Base-by-base conservation (phyloP, 1,140 invertebrate species). In the Bombus pascuorum region DNA sequence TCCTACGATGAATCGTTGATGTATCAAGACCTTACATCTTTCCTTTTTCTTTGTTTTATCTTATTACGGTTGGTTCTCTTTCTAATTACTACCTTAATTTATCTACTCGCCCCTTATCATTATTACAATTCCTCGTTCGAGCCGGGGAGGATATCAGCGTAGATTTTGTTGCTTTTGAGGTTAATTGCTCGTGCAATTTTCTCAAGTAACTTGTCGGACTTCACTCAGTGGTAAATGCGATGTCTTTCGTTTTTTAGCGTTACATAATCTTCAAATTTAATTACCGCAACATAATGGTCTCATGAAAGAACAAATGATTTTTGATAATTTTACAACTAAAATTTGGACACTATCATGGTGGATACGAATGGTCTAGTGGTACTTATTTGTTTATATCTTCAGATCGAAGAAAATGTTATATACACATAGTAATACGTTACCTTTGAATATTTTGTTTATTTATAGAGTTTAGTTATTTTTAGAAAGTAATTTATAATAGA, bases 1-100 rank as follows among this genome's bases (percentile, higher is more conserved):
- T 89, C 57, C 81, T 37, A 10, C 37, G 37, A 39, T 10, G 44
- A 83, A 25, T 74, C 47, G 47, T 86, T 57, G 57, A 66, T 80
- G 15, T 62, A 66, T 18, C 1, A 32, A 62, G 42, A 72, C 15
- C 22, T 53, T 25, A 39, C 77, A 73, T 85, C 25, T 34, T 66
- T 37, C 25, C 8, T 22, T 72, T 9, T 44, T 44, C 6, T 18
- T 62, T n/a, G 59, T 42, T 42, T 47, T 37, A 39, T 39, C 37
- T 18, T 71, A 12, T 47, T 28, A 25, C 28, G 18, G 0, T 10
- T 28, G 47, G 18, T 9, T n/a, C 1, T 2, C 25, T 3, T 37
- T 15, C 4, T 44, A 25, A 65, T 65, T 12, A 12, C 25, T 78
- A 28, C 42, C 1, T 72, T 18, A 71, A 8, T n/a, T 2, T n/a